Evolutionary conservation across 53 echinoderm and acorn worm species (phyloP).

Genomic region (Echinarachnius parma): DNA sequence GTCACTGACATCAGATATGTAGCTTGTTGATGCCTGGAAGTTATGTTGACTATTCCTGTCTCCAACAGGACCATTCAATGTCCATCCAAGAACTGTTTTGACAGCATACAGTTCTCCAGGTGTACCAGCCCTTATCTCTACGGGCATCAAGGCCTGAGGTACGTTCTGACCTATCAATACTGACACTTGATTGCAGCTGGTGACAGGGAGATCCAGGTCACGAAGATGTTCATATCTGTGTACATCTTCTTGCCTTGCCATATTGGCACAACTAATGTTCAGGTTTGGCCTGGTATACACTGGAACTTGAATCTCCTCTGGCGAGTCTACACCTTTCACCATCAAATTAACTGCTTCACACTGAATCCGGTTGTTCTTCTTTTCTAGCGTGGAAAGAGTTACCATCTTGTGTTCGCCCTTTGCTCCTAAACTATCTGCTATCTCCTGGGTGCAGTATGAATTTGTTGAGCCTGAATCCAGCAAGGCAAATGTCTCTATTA

Average conservation of each 20-base stretch:
- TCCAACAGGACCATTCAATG: slow-evolving; percentile 57
- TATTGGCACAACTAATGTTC: slow-evolving; percentile 3
- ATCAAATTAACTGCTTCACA: too few species aligned
- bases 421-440: too few species aligned
- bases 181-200: slow-evolving; percentile 3
- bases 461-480: too few species aligned
- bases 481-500: too few species aligned
- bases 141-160: slow-evolving; percentile 51
- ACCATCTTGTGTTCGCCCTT: too few species aligned
- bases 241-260: slow-evolving; percentile 33
- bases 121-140: slow-evolving; percentile 47
- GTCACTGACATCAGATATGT: background rate
- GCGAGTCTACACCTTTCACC: too few species aligned
- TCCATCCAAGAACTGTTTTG: slow-evolving; percentile 50
- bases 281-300: slow-evolving; percentile 18
- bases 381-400: too few species aligned
- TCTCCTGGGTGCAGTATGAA: too few species aligned
- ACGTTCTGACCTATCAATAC: slow-evolving; percentile 67
- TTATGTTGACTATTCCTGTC: background rate
- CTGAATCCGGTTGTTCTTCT: too few species aligned
- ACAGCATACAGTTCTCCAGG: slow-evolving; percentile 42
- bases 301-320: too few species aligned
- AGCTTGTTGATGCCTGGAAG: slow-evolving; percentile 1
- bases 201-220: background rate
- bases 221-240: slow-evolving; percentile 30